Conservation (phyloP, 2,888 invertebrate genomes). For the Scaptomyza polygonia region DNA sequence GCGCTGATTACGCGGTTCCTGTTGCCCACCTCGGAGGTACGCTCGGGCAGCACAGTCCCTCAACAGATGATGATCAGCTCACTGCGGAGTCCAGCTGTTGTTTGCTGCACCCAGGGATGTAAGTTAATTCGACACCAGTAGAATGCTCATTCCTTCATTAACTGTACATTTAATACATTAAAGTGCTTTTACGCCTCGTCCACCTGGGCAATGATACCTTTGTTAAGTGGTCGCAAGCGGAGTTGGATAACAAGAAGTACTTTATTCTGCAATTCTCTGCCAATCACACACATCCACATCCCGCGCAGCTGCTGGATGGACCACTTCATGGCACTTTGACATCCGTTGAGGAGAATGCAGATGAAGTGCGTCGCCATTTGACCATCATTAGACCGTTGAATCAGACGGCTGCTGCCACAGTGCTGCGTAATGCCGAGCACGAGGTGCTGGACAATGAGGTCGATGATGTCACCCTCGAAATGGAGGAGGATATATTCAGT, state of each 20-base stretch:
- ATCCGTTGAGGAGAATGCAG: constrained; percentile 70
- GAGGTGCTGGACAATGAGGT: constrained; percentile 76
- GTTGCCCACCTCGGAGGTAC: constrained; percentile 76
- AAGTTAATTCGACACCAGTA: constrained; percentile 44
- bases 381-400: constrained; percentile 71
- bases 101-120: constrained; percentile 84
- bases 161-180: neutral
- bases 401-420: constrained; percentile 59
- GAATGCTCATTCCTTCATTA: neutral
- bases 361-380: constrained; percentile 73
- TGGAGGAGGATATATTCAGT: constrained; percentile 80
- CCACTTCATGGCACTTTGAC: constrained; percentile 73
- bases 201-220: constrained; percentile 79
- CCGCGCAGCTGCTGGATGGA: constrained; percentile 62
- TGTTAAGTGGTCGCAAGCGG: constrained; percentile 81
- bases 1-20: constrained; percentile 81
- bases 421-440: constrained; percentile 77
- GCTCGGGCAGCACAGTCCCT: constrained; percentile 64
- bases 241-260: constrained; percentile 79
- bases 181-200: constrained; percentile 77
- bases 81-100: constrained; percentile 80
- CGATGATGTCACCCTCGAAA: constrained; percentile 68
- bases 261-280: constrained; percentile 81
- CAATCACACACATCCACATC: constrained; percentile 81
- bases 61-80: constrained; percentile 82